A percentile compares a stretch with the other conserved stretches of the same genome.
phyloP scores from a whole-genome alignment of 2,888 invertebrate genomes.

The Lasioglossum zephyrum region DNA sequence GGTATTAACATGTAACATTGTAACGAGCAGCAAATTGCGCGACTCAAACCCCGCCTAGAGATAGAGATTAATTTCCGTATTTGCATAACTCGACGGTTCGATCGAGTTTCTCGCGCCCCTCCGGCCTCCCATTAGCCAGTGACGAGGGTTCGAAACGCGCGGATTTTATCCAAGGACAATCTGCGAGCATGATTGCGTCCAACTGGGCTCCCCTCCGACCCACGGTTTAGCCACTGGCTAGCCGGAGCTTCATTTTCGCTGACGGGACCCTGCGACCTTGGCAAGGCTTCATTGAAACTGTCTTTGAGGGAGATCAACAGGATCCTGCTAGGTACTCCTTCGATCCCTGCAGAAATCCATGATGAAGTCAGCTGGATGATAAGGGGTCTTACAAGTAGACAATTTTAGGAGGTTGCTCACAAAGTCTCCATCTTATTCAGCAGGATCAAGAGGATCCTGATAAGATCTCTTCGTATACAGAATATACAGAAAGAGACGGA shows the following conservation, averaged over 20 bases:
- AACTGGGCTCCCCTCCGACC: neutral
- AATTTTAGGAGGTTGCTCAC: no score
- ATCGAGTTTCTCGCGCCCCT: constrained; percentile 9
- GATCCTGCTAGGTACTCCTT: neutral
- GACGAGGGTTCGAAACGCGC: constrained; percentile 21
- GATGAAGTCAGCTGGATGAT: neutral
- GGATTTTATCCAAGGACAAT: constrained; percentile 47
- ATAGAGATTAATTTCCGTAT: constrained; percentile 41
- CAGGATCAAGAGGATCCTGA: neutral
- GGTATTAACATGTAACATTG: constrained; percentile 51
- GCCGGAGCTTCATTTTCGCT: constrained; percentile 42
- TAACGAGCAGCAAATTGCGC: constrained; percentile 51
- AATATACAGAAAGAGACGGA: no score
- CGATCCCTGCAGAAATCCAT: neutral
- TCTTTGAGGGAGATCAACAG: neutral
- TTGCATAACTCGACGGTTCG: constrained; percentile 36
- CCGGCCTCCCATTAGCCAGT: constrained; percentile 4
- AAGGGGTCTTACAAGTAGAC: neutral
- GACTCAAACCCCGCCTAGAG: neutral
- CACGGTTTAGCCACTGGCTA: constrained; percentile 44
- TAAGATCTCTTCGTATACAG: neutral
- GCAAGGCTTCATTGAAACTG: constrained; percentile 42
- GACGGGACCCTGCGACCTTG: constrained; percentile 41
- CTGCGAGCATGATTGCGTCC: constrained; percentile 21
- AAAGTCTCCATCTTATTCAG: neutral